These are phyloP conservation scores for Tragelaphus strepsiceros DNA, from an alignment of 2,113 vertebrate genomes.

Conservation along the genomic window DNA sequence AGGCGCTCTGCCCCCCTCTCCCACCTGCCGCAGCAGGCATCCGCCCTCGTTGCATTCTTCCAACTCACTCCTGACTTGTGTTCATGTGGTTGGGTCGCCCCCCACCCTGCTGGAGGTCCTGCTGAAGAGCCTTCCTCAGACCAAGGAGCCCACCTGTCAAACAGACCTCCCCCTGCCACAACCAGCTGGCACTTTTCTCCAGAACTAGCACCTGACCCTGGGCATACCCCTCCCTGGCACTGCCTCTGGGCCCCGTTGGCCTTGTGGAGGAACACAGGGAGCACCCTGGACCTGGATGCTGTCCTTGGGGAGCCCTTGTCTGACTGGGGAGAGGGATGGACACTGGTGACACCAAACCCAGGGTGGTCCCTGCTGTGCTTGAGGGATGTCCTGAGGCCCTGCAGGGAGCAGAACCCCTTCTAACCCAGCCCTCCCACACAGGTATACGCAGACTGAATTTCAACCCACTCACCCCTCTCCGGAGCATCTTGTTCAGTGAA, in stretches of 20 bases:
- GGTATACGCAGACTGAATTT: neutral
- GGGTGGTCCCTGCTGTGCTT: neutral
- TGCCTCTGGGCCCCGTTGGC: neutral
- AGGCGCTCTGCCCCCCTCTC: neutral
- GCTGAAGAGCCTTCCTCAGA: neutral
- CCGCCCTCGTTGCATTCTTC: accelerated
- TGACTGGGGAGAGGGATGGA: neutral
- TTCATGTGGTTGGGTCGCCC: neutral
- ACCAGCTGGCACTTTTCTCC: neutral
- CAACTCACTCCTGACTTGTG: neutral
- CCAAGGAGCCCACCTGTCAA: neutral
- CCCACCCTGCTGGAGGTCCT: neutral
- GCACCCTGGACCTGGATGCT: neutral
- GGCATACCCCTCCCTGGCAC: neutral
- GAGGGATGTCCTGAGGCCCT: neutral
- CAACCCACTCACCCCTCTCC: neutral
- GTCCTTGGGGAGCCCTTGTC: neutral
- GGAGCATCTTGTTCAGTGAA: neutral
- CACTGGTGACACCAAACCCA: neutral
- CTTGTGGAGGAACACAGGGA: neutral
- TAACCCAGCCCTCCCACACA: neutral
- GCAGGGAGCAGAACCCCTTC: neutral
- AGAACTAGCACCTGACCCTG: neutral
- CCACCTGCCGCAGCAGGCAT: neutral
- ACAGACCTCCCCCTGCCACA: neutral